Conservation (phyloP, 2,888 invertebrate genomes). For the Amiota minor region DNA sequence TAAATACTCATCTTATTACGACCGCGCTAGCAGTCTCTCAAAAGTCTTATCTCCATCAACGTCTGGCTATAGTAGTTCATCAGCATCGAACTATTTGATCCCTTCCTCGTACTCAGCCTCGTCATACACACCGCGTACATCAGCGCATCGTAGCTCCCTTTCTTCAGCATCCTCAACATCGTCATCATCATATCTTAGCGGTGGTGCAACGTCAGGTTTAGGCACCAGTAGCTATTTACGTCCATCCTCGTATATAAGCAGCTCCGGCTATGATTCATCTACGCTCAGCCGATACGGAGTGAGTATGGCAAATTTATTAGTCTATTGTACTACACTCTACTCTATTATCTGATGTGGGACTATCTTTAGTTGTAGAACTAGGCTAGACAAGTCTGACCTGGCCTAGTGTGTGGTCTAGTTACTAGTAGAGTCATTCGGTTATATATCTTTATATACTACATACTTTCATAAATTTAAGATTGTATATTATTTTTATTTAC, state of each 20-base stretch:
- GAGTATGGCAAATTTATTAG: constrained; percentile 56
- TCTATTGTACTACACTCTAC: too few relatives aligned
- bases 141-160: constrained; percentile 53
- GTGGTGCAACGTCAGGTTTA: constrained; percentile 60
- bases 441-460: too few relatives aligned
- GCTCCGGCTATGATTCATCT: constrained; percentile 71
- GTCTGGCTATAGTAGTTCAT: constrained; percentile 24
- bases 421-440: too few relatives aligned
- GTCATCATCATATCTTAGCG: constrained; percentile 59
- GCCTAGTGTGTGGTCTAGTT: too few relatives aligned
- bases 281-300: constrained; percentile 73
- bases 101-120: constrained; percentile 45
- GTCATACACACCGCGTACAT: constrained; percentile 58
- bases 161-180: constrained; percentile 53
- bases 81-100: constrained; percentile 50
- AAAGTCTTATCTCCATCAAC: constrained; percentile 57
- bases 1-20: constrained; percentile 57
- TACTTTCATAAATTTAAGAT: too few relatives aligned
- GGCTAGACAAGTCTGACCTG: too few relatives aligned
- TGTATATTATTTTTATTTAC: too few relatives aligned
- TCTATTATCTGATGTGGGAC: background rate
- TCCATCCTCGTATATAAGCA: constrained; percentile 63
- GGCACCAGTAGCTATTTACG: constrained; percentile 61
- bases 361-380: background rate
- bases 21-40: constrained; percentile 66